Base-by-base conservation (phyloP, 53 echinoderm and acorn worm species). In the Holothuria scabra region DNA sequence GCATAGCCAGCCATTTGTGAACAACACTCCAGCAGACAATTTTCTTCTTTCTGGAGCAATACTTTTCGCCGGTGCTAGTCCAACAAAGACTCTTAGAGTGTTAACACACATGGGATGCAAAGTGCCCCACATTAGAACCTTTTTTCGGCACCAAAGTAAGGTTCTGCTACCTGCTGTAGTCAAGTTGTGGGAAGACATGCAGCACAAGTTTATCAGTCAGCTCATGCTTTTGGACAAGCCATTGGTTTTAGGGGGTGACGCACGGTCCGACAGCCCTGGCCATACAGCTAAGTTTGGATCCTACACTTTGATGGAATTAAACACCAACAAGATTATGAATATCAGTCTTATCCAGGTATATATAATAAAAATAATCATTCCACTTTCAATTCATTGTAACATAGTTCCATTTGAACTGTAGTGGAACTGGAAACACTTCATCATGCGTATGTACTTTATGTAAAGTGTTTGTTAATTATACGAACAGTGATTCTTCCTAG, bases 221-320 rank as follows among this genome's bases (percentile, higher is more conserved):
- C 26, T 63, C 21, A 30, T 30, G 26, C 70, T 66, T 30, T 56
- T 69, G 48, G 79, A 70, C 56, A n/a, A 21, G 18, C 35, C 59
- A 5, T 28, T 87, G 2, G 21, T 60, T 22, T 83, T 90, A 37
- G 87, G 91, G 33, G 91, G 91, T 2, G 84, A 90, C 55, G 91
- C 87, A 29, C 52, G 74, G 20, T 76, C 84, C 4, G 87, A 87
- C 56, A 83, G 78, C 31, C 91, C 87, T 84, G 91, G 91, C 3
- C 87, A 90, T 33, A 82, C 60, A 1, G 91, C 91, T 37, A 90
- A 90, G 38, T 87, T 82, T 79, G 91, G 91, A 35, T 14, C 49
- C 0, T 87, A 90, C 65, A 87, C 84, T 31, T 30, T 87, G 0
- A 74, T 79, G 84, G 79, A 90, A 67, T 67, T 90, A 28, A 60